Evolutionary conservation across 2,797 vertebrate genomes (phyloP), one percentile per base, ranked within the genome.

Genomic region (Enteromius anoplus): DNA sequence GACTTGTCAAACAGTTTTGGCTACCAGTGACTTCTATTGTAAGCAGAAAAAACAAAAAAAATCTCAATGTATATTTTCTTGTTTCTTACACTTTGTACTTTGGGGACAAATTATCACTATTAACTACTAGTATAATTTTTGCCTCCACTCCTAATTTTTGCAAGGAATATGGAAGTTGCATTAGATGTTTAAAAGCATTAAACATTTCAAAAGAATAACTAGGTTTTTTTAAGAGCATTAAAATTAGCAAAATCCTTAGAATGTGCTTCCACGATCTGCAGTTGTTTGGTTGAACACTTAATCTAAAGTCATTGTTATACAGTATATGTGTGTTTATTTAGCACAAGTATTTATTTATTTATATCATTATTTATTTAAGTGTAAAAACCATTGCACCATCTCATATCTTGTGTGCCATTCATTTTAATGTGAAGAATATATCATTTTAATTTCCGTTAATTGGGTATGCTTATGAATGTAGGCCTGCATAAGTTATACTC

Each of bases 321-420:
- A 26, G 26, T 26, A 37, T n/a, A 58, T 40, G 51, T 37, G 21
- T 75, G 73, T 21, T 75, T n/a, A 75, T 40, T 75, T 75, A 23
- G 53, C 14, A 26, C 49, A 75, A 60, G n/a, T 75, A 11, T 73
- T 75, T 55, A 55, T 58, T 75, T 75, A 75, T 75, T 40, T 40
- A 32, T 32, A 55, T 73, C 14, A 37, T 53, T 37, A 55, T 73
- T 73, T 34, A 73, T 73, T 73, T 55, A 73, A 73, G 19, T 37
- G 29, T 53, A 21, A 55, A 73, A 37, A 7, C 19, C 19, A 19
- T 75, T 53, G 29, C 71, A 14, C 10, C 5, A 2, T 75, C 49
- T 75, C 32, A 58, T 55, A 8, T 75, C 53, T 75, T 14, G 5
- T 60, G 55, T 60, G n/a, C 2, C 34, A 60, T 60, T 60, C 42